These are phyloP conservation scores for Rhinichthys klamathensis DNA, from an alignment of 2,113 vertebrate genomes.

Conservation along the genomic window DNA sequence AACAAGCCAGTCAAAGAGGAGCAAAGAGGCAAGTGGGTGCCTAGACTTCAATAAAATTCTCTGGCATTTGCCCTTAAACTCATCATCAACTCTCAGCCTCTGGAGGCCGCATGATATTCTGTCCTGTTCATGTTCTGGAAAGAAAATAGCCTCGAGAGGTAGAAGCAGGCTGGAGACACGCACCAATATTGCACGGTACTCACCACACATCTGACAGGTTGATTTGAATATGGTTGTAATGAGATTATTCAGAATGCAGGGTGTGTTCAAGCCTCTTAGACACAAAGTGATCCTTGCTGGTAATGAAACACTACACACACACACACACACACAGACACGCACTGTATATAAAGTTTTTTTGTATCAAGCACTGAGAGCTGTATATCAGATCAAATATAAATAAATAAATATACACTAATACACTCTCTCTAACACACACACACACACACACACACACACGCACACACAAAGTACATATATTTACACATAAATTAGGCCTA, in stretches of 20 bases:
- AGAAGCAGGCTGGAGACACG: slow-evolving; percentile 7
- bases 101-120: not conserved
- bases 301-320: slow-evolving; percentile 2
- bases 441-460: no score
- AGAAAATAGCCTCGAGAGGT: not conserved
- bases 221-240: slow-evolving; percentile 8
- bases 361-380: no score
- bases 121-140: not conserved
- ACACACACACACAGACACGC: no score
- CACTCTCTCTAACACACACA: no score
- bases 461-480: no score
- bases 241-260: slow-evolving; percentile 11
- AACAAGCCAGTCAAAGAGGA: not conserved
- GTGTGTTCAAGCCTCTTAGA: not conserved
- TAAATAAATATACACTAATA: no score
- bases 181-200: not conserved
- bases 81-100: slow-evolving; percentile 27
- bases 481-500: not conserved
- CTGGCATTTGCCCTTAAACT: not conserved
- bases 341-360: no score
- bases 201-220: slow-evolving; percentile 5
- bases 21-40: not conserved
- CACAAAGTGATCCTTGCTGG: not conserved
- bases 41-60: slow-evolving; percentile 20
- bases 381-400: no score